Evolutionary conservation across 2,888 invertebrate genomes (phyloP), one percentile per base, ranked within the genome.

Genomic region (Micropterix aruncella): DNA sequence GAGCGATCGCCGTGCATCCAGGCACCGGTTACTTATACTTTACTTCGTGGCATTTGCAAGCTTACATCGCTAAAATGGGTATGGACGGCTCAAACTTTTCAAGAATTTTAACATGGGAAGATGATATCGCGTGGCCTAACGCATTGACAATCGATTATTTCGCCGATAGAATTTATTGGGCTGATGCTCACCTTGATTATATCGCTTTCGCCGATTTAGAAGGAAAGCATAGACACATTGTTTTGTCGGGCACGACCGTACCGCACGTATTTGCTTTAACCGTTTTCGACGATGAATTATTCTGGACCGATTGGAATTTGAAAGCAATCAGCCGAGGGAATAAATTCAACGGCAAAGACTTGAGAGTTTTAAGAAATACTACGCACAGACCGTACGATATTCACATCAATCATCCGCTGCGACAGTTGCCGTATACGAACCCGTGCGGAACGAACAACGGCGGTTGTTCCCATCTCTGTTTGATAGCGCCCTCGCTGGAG

Each of bases 231-330:
- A 74, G 91, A 2, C 87, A 89, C 57, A 77, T 84, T 44, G 90
- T 86, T 0, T 58, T 94, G 2, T 82, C 84, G 0, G 91, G 91
- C 1, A 62, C 71, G 2, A 70, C 78, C 41, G 94, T 96, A 1
- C 96, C 97, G 0, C 97, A 99, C 60, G 93, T 96, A 0, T 99
- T 95, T 56, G 95, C 96, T 0, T 69, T 99, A 39, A 83, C 88
- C 7, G 74, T 96, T 0, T 96, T 99, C 60, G 97, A 96, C 56
- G 94, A 96, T 55, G 82, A 75, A 54, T 75, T 90, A 16, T 99
- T 85, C 66, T 99, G 96, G 95, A 92, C 95, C 1, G 99, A 99
- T 60, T 99, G 99, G 97, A 97, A 97, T 61, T 66, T 92, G 42
- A 94, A 94, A 60, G 88, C 88, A 0, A 87, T 99, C 44, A 80